Evolutionary conservation across 2,113 vertebrate genomes (phyloP).

Genomic region (Phoenicopterus ruber): DNA sequence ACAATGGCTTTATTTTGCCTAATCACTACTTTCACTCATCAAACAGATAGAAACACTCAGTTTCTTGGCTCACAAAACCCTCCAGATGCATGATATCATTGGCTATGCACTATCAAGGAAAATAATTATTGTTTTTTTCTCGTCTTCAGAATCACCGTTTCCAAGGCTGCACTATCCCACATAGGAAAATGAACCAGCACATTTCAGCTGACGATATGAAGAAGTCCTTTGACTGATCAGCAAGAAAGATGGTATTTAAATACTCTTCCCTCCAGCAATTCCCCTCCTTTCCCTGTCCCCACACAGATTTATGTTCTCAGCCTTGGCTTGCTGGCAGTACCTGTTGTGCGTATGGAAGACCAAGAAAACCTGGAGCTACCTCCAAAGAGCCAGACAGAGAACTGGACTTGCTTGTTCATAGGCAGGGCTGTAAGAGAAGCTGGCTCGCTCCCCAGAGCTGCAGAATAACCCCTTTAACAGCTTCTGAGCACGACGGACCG

Average conservation of each 20-base stretch:
- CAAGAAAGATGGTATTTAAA: constrained; percentile 34
- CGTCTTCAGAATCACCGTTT: neutral
- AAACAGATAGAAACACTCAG: neutral
- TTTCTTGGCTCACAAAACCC: neutral
- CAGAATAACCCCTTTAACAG: neutral
- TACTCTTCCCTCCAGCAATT: constrained; percentile 15
- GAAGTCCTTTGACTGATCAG: neutral
- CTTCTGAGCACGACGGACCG: neutral
- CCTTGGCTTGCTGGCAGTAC: neutral
- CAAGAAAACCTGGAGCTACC: constrained; percentile 16
- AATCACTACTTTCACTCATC: neutral
- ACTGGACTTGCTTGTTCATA: neutral
- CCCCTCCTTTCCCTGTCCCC: neutral
- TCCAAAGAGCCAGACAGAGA: neutral
- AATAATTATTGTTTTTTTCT: neutral
- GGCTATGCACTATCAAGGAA: neutral
- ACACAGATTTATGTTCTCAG: constrained; percentile 47
- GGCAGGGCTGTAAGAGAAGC: neutral
- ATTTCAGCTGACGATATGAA: neutral
- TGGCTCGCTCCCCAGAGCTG: constrained; percentile 2
- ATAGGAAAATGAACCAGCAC: neutral
- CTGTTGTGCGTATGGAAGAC: neutral
- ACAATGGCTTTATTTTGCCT: neutral
- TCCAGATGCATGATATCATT: neutral
- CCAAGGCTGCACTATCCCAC: neutral